These are phyloP conservation scores for Aramus guarauna DNA, from an alignment of 2,113 vertebrate genomes.

Conservation along the genomic window DNA sequence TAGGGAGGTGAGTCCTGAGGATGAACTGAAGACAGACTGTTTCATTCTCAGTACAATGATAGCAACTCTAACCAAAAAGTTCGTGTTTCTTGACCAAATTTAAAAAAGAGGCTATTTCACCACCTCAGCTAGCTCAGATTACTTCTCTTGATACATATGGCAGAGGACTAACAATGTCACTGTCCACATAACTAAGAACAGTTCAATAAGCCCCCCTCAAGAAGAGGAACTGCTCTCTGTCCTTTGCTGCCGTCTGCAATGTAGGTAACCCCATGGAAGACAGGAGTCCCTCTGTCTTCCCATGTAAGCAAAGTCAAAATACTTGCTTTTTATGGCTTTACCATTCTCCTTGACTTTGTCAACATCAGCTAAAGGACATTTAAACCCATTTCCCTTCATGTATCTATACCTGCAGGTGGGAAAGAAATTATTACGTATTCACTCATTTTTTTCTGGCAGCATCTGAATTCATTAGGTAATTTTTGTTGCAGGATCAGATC, in stretches of 20 bases:
- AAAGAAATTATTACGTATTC: not conserved
- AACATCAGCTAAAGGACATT: not conserved
- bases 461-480: not conserved
- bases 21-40: not conserved
- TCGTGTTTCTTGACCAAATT: not conserved
- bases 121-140: not conserved
- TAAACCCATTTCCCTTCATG: not conserved
- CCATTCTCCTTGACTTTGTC: not conserved
- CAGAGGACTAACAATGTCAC: not conserved
- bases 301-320: not conserved
- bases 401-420: not conserved
- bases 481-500: not conserved
- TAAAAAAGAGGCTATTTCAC: not conserved
- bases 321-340: not conserved
- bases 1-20: not conserved
- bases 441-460: not conserved
- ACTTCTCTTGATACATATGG: not conserved
- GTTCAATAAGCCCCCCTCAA: not conserved
- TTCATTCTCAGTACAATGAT: not conserved
- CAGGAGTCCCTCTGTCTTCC: not conserved
- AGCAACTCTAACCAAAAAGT: not conserved
- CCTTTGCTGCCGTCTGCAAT: not conserved
- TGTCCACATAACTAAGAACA: not conserved
- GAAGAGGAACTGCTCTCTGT: not conserved
- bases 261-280: not conserved